Conservation (phyloP, 2,797 vertebrate genomes). For the Oreochromis mossambicus region DNA sequence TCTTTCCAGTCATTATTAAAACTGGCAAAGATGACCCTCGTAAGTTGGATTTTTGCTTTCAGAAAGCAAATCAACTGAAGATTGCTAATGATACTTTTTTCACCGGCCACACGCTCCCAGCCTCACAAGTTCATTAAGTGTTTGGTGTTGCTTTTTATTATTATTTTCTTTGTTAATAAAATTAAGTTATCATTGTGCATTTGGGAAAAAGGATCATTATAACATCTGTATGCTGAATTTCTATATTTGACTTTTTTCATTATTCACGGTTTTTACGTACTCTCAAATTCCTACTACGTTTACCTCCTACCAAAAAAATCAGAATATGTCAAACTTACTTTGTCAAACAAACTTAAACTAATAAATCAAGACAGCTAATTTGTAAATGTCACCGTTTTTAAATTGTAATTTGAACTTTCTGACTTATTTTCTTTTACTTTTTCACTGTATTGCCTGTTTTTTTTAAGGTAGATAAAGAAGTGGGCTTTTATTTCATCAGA, state of each 20-base stretch:
- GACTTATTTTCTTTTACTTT: not conserved
- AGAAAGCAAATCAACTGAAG: not conserved
- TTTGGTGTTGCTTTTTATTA: not conserved
- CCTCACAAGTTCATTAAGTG: not conserved
- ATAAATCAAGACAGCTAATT: not conserved
- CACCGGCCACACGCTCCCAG: fast-evolving
- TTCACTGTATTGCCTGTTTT: not conserved
- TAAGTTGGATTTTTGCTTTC: not conserved
- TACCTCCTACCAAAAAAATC: not conserved
- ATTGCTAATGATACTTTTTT: not conserved
- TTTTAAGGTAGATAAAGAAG: not conserved
- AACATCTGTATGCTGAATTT: not conserved
- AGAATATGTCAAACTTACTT: not conserved
- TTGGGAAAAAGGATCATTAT: fast-evolving
- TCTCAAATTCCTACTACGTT: not conserved
- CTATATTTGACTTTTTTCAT: not conserved
- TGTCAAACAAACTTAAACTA: not conserved
- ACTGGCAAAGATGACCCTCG: not conserved
- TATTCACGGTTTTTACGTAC: fast-evolving
- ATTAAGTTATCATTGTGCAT: fast-evolving
- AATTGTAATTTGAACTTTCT: not conserved
- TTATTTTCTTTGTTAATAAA: not conserved
- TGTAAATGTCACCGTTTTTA: not conserved
- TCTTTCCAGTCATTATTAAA: not conserved
- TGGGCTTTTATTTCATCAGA: not conserved